Evolutionary conservation across 2,797 vertebrate genomes (phyloP).

Genomic region (Cyprinella venusta): DNA sequence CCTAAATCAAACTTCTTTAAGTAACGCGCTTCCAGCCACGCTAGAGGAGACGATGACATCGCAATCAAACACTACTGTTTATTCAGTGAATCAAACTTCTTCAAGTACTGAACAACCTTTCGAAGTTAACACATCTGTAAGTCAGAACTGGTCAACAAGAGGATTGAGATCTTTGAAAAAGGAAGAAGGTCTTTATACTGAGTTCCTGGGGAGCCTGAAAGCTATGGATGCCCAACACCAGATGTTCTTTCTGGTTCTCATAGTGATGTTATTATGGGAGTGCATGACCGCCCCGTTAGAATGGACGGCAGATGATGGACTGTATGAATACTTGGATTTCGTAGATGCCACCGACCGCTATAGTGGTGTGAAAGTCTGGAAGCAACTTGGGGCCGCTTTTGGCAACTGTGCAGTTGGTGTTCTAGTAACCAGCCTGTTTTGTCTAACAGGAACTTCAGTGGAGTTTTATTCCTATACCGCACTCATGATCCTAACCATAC

Average conservation of each 20-base stretch:
- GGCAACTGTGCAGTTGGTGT: slow-evolving; percentile 75
- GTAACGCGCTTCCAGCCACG: background rate
- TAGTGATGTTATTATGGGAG: slow-evolving; percentile 80
- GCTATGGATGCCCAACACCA: slow-evolving; percentile 73
- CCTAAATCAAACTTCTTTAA: background rate
- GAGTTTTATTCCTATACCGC: slow-evolving; percentile 81
- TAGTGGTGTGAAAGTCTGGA: slow-evolving; percentile 75
- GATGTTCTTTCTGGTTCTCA: slow-evolving; percentile 81
- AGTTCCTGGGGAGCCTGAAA: slow-evolving; percentile 71
- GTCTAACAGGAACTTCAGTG: slow-evolving; percentile 69
- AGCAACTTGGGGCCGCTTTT: slow-evolving; percentile 72
- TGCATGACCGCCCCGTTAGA: slow-evolving; percentile 75
- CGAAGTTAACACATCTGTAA: background rate
- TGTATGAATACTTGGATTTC: slow-evolving; percentile 89
- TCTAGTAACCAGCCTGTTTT: slow-evolving; percentile 78
- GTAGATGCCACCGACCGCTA: slow-evolving; percentile 84
- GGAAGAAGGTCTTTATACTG: slow-evolving; percentile 25
- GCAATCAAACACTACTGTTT: background rate
- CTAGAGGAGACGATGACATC: background rate
- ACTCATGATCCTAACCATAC: slow-evolving; percentile 66
- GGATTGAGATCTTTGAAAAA: slow-evolving; percentile 53
- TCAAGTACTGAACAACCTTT: background rate
- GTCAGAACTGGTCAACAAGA: slow-evolving; percentile 32
- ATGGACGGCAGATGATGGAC: slow-evolving; percentile 82
- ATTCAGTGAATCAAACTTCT: slow-evolving; percentile 20